phyloP scores from a whole-genome alignment of 2,888 invertebrate species.

The Tachystola acroxantha region DNA sequence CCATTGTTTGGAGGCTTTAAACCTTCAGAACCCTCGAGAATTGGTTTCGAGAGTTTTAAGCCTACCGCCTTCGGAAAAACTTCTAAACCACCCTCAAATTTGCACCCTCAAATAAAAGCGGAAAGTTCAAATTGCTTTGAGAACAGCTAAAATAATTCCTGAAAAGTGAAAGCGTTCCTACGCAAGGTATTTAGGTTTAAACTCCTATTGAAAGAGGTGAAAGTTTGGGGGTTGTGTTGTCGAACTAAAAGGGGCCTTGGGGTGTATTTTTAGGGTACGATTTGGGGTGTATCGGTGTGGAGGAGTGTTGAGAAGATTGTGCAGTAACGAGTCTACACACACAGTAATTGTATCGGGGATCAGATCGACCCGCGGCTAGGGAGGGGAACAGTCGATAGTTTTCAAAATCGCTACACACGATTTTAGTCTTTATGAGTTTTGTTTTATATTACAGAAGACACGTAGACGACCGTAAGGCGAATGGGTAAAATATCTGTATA shows the following conservation, averaged over 20 bases:
- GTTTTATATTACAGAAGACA: too few species aligned
- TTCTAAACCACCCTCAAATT: conserved; percentile 25
- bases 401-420: conserved; percentile 19
- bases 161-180: conserved; percentile 77
- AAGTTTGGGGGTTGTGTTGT: conserved; percentile 54
- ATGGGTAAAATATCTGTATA: too few species aligned
- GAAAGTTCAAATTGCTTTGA: conserved; percentile 38
- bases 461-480: too few species aligned
- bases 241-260: conserved; percentile 33
- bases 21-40: conserved; percentile 60
- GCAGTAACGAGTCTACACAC: conserved; percentile 71
- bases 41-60: conserved; percentile 74
- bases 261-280: conserved; percentile 26
- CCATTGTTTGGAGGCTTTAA: conserved; percentile 70
- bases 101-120: conserved; percentile 26
- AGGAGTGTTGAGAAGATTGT: conserved; percentile 67
- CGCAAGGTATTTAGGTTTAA: conserved; percentile 76
- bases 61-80: conserved; percentile 68
- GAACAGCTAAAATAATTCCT: conserved; percentile 58
- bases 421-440: conserved; percentile 16
- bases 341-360: conserved; percentile 74
- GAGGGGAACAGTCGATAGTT: conserved; percentile 41
- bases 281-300: conserved; percentile 26
- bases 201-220: conserved; percentile 77
- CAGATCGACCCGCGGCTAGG: conserved; percentile 49